A percentile compares a stretch with the other conserved stretches of the same genome.
These are phyloP conservation scores for Mnemiopsis leidyi DNA, from an alignment of 37 sponge, comb jelly and placozoan genomes.

Conservation along the genomic window DNA sequence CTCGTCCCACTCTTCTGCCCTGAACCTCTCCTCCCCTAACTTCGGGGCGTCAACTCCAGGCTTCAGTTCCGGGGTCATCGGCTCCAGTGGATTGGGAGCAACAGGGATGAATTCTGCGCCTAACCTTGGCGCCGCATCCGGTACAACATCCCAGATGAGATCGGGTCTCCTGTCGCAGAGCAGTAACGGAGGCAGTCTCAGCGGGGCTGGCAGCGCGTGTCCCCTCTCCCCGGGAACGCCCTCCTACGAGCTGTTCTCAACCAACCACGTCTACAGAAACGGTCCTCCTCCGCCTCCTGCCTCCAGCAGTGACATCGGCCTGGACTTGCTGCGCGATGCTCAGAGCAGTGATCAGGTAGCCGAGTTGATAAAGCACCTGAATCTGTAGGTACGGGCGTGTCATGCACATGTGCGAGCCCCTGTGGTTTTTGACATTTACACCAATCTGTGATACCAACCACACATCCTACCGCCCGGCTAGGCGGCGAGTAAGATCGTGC, in stretches of 20 bases:
- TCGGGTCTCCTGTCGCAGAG: neutral
- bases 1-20: neutral
- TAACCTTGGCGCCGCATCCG: neutral
- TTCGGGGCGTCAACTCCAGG: neutral
- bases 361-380: constrained; percentile 27
- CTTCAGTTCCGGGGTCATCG: neutral
- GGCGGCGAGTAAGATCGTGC: too few relatives aligned
- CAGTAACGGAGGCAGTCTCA: neutral
- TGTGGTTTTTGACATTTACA: too few relatives aligned
- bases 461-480: neutral
- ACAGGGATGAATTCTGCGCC: neutral
- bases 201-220: neutral
- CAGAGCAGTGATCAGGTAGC: constrained; percentile 41
- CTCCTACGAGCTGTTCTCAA: constrained; percentile 40
- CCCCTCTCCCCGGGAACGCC: constrained; percentile 4
- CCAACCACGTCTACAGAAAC: neutral
- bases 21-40: constrained; percentile 5
- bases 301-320: neutral
- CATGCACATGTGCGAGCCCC: neutral
- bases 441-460: neutral
- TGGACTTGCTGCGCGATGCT: constrained; percentile 1
- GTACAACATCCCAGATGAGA: neutral
- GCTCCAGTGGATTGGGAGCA: neutral
- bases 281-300: neutral
- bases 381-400: neutral